Evolutionary conservation across 2,113 vertebrate genomes (phyloP), one percentile per base, ranked within the genome.

Genomic region (Pachycephala philippinensis): DNA sequence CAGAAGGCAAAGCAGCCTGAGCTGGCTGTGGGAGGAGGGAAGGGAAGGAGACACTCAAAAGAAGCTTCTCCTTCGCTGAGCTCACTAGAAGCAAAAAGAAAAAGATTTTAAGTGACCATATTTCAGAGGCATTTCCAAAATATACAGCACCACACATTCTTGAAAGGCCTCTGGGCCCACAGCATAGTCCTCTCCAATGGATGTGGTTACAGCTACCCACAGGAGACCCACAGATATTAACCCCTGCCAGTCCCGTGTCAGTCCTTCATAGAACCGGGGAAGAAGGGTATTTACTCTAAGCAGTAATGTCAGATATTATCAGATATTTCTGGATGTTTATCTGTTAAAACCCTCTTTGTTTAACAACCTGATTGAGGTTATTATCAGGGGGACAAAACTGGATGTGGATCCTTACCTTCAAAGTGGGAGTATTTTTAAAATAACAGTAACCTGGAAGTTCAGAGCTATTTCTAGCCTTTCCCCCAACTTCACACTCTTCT

Each of bases 1-100:
- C 90, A 95, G 61, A 87, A 94, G 92, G 87, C 64, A 97, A 96
- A 97, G 90, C 90, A 64, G 90, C 69, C 68, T 44, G 69, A 84
- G 39, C 60, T 40, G 61, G 47, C 47, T 75, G 80, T 35, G 74
- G 80, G 71, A 82, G 40, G 37, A 89, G 79, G 91, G 74, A 91
- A 74, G 27, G 69, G 33, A 71, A 85, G 47, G 33, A 86, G 74
- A 92, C 4, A 1, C 47, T 69, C 59, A 57, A 83, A 81, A 76
- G n/a, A 84, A 91, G 87, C 37, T 74, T 44, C 52, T 64, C 37
- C 89, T 93, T 89, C 27, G 3, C 78, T 66, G 66, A 94, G 90
- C 37, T 95, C 66, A 57, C 63, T 47, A 23, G 39, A 89, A 88
- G n/a, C 60, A 82, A 45, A 44, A 3, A 20, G 24, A 47, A 69